These are phyloP conservation scores for Sarcophilus harrisii DNA, from an alignment of 2,797 vertebrate genomes.

Conservation along the genomic window DNA sequence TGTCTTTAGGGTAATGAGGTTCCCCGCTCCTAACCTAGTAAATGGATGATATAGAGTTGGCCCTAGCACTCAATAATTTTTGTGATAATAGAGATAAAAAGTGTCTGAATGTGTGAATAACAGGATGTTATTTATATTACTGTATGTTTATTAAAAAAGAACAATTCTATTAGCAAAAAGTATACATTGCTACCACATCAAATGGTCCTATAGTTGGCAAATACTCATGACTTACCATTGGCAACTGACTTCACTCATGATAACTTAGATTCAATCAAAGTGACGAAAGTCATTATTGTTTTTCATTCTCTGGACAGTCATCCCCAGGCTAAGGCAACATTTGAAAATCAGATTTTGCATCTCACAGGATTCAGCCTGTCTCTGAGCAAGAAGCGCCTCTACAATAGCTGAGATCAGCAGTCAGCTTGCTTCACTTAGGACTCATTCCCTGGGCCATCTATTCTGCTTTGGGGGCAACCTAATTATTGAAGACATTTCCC, in stretches of 20 bases:
- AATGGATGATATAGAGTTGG: not conserved
- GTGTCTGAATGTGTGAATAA: not conserved
- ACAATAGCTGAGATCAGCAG: not conserved
- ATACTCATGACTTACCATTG: not conserved
- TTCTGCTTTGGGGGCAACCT: not conserved
- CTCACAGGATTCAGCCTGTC: not conserved
- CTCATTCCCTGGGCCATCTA: not conserved
- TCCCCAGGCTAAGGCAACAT: not conserved
- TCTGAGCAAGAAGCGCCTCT: not conserved
- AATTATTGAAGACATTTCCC: not conserved
- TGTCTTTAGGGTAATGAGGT: not conserved
- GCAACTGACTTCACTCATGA: not conserved
- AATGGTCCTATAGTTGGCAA: not conserved
- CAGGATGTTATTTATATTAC: not conserved
- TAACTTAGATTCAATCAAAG: not conserved
- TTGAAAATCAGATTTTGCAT: not conserved
- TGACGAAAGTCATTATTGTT: not conserved
- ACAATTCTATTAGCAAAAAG: too few species aligned
- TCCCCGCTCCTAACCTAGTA: not conserved
- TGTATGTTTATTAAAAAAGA: not conserved
- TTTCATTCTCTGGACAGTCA: not conserved
- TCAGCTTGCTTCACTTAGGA: not conserved
- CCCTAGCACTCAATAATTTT: not conserved
- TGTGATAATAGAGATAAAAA: not conserved
- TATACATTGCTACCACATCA: not conserved